Conservation (phyloP, 2,888 invertebrate species). For the Platerodrilus igneus region DNA sequence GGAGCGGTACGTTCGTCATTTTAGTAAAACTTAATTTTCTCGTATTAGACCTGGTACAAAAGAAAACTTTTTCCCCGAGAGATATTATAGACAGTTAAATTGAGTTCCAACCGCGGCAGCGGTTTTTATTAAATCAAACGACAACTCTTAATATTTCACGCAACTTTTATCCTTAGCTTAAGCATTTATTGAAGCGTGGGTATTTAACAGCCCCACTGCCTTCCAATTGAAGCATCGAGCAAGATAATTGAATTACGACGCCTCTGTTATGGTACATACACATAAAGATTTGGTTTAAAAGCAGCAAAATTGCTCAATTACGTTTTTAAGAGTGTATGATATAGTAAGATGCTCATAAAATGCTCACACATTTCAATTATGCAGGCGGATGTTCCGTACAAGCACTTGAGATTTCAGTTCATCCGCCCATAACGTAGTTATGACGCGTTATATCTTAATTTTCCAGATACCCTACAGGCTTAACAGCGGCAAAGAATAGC, state of each 20-base stretch:
- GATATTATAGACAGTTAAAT: conserved; percentile 38
- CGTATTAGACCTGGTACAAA: conserved; percentile 41
- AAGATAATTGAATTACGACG: conserved; percentile 29
- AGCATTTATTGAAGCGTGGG: conserved; percentile 23
- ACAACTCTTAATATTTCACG: conserved; percentile 37
- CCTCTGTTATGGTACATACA: conserved; percentile 18
- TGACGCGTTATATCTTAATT: conserved; percentile 46
- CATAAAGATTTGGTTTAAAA: conserved; percentile 35
- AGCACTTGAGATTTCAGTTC: conserved; percentile 39
- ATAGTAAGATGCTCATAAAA: conserved; percentile 31
- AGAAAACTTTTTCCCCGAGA: conserved; percentile 39
- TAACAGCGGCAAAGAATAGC: conserved; percentile 36
- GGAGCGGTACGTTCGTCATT: conserved; percentile 31
- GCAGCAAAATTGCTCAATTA: conserved; percentile 24
- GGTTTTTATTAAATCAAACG: conserved; percentile 36
- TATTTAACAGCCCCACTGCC: conserved; percentile 24
- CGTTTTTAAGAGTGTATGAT: conserved; percentile 29
- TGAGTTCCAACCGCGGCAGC: conserved; percentile 31
- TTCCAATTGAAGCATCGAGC: conserved; percentile 17
- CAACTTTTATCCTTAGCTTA: conserved; percentile 33
- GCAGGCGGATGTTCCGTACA: conserved; percentile 31
- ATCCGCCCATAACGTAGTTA: conserved; percentile 41
- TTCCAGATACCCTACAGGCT: conserved; percentile 33
- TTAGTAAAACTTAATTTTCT: conserved; percentile 41
- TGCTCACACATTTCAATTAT: conserved; percentile 39